A percentile compares a stretch with the other conserved stretches of the same genome.
These are phyloP conservation scores for Pachydiplax longipennis DNA, from an alignment of 2,888 invertebrate genomes.

Conservation along the genomic window DNA sequence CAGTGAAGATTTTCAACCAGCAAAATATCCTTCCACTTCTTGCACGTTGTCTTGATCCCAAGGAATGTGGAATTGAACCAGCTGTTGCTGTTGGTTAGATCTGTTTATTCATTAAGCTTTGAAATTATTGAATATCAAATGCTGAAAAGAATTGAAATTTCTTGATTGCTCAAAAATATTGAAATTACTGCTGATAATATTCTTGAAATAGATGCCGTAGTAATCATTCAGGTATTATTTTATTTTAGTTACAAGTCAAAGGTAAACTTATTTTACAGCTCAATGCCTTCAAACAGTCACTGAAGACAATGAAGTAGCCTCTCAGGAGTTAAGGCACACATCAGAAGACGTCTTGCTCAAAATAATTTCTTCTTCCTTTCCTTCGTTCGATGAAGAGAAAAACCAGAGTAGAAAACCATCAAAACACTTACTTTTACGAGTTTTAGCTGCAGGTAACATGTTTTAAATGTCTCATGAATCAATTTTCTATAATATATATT, in stretches of 20 bases:
- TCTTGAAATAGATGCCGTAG: too few relatives aligned
- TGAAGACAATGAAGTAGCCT: conserved; percentile 72
- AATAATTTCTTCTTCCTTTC: background rate
- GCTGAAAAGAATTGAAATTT: too few relatives aligned
- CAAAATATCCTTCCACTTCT: conserved; percentile 69
- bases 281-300: conserved; percentile 75
- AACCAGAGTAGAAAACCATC: background rate
- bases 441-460: background rate
- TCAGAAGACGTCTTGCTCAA: conserved; percentile 2
- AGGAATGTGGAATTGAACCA: conserved; percentile 65
- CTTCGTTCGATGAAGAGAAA: background rate
- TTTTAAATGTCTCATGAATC: background rate
- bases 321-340: conserved; percentile 51
- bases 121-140: too few relatives aligned
- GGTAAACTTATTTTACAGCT: conserved; percentile 58
- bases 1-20: conserved; percentile 71
- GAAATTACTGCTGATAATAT: too few relatives aligned
- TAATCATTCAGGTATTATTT: too few relatives aligned
- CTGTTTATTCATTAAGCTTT: background rate
- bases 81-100: conserved; percentile 56
- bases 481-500: too few relatives aligned
- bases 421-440: background rate
- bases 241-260: too few relatives aligned
- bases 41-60: conserved; percentile 67
- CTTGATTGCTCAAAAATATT: too few relatives aligned